Conservation (phyloP, 2,888 invertebrate genomes). For the Parnassius orleans region DNA sequence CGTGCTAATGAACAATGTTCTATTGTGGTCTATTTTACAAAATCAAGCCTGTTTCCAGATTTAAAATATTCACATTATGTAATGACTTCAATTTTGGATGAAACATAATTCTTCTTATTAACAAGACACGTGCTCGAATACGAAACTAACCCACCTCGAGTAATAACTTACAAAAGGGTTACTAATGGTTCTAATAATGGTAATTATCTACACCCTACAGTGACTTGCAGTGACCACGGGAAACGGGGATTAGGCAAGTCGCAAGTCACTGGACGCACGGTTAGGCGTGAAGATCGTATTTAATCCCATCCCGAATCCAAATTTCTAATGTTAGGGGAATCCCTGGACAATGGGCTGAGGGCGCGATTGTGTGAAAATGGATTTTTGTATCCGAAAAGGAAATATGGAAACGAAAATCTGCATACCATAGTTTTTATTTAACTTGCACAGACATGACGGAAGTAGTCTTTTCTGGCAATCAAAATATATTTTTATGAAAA, state of each 20-base stretch:
- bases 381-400: slow-evolving; percentile 4
- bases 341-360: slow-evolving; percentile 2
- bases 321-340: slow-evolving; percentile 11
- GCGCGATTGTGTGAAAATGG: slow-evolving; percentile 22
- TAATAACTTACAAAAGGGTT: slow-evolving; percentile 43
- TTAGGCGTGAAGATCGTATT: slow-evolving; percentile 19
- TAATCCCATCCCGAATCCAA: slow-evolving; percentile 27
- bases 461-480: no score
- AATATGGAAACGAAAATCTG: not conserved
- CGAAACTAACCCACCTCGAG: not conserved
- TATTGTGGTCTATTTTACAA: no score
- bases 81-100: no score
- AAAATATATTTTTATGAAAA: no score
- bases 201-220: slow-evolving; percentile 38
- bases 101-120: not conserved
- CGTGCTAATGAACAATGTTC: no score
- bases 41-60: no score
- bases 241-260: slow-evolving; percentile 45
- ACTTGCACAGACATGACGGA: no score
- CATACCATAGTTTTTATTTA: no score
- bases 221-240: slow-evolving; percentile 58
- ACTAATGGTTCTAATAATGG: slow-evolving; percentile 52
- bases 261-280: slow-evolving; percentile 43
- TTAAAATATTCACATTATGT: no score
- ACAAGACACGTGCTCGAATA: slow-evolving; percentile 4